These are phyloP conservation scores for Grus americana DNA, from an alignment of 2,113 vertebrate genomes.

Conservation along the genomic window DNA sequence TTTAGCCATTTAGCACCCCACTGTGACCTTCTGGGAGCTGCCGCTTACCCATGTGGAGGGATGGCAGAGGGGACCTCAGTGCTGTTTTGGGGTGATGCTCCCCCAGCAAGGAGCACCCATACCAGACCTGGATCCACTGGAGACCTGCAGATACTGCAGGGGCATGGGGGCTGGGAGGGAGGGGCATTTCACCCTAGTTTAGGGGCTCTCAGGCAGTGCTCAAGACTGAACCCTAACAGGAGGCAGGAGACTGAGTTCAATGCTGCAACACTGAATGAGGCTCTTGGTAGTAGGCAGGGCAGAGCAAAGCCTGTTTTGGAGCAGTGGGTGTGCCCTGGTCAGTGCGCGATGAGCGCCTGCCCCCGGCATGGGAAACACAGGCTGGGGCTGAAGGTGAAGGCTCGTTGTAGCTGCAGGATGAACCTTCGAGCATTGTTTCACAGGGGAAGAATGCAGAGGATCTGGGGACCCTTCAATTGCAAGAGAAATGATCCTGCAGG, in stretches of 20 bases:
- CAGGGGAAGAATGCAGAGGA: background rate
- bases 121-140: background rate
- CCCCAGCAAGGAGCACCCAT: background rate
- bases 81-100: background rate
- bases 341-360: accelerated
- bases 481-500: background rate
- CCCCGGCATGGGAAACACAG: background rate
- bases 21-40: background rate
- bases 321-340: background rate
- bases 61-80: no score
- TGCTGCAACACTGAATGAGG: background rate
- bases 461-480: background rate
- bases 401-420: background rate
- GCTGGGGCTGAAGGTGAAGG: background rate
- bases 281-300: background rate
- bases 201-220: background rate
- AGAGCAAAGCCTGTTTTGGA: background rate
- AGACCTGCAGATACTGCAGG: background rate
- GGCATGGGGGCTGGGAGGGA: no score
- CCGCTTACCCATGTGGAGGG: background rate
- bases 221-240: background rate
- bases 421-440: background rate
- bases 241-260: background rate
- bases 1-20: background rate
- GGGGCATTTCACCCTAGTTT: background rate